These are phyloP conservation scores for Blastobasis adustella DNA, from an alignment of 2,888 invertebrate genomes.

Conservation along the genomic window DNA sequence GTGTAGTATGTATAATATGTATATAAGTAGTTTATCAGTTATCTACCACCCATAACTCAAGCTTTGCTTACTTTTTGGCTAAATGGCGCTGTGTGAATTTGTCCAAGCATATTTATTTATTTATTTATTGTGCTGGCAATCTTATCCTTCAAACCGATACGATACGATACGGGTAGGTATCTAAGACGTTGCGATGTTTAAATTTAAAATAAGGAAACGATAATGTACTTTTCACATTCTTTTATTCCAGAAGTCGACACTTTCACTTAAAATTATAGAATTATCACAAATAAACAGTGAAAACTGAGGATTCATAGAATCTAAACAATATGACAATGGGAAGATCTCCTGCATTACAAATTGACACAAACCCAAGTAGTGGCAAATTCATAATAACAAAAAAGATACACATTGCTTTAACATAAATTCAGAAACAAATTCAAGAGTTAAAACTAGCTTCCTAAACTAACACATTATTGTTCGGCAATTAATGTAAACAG, in stretches of 20 bases:
- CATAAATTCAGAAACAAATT: conserved; percentile 6
- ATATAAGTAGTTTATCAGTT: too few species aligned
- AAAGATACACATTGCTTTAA: conserved; percentile 26
- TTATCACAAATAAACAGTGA: conserved; percentile 71
- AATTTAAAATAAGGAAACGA: neutral
- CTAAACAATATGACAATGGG: conserved; percentile 48
- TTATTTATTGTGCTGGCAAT: too few species aligned
- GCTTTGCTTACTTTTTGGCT: too few species aligned
- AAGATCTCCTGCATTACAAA: conserved; percentile 37
- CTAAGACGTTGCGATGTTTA: neutral
- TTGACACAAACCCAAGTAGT: conserved; percentile 21
- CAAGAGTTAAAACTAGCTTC: neutral
- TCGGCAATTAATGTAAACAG: too few species aligned
- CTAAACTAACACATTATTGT: neutral
- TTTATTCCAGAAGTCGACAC: conserved; percentile 47
- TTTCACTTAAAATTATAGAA: conserved; percentile 50
- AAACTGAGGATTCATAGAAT: conserved; percentile 71
- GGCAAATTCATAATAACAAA: conserved; percentile 31
- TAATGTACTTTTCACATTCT: conserved; percentile 4
- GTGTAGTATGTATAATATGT: too few species aligned
- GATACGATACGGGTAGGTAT: too few species aligned
- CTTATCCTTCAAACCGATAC: too few species aligned
- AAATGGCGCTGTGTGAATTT: too few species aligned
- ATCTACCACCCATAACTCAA: too few species aligned
- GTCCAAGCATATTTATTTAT: too few species aligned